Evolutionary conservation across 2,113 vertebrate genomes (phyloP), one percentile per base, ranked within the genome.

Genomic region (Laticauda colubrina): DNA sequence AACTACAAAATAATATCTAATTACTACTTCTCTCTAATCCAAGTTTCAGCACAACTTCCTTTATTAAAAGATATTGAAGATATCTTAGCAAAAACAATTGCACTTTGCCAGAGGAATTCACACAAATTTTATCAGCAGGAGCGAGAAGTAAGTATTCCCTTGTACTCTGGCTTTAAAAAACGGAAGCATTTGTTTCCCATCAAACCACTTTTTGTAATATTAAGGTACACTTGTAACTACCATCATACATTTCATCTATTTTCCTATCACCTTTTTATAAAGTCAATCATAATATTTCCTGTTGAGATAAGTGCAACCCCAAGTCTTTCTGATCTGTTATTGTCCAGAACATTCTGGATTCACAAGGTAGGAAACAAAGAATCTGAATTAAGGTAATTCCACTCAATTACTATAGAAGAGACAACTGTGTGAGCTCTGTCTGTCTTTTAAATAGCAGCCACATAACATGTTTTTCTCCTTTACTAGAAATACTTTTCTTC

Each of bases 61-160:
- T 93, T 96, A 5, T 43, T 98, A 93, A 98, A 97, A 86, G 95
- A 90, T 43, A 97, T 99, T 55, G 98, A 98, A 95, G 96, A 97
- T 56, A 98, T 97, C 20, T 96, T 98, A 87, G 96, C 97, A 85
- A 98, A 98, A 96, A 98, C 98, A 39, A 98, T 99, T 91, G 96
- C 97, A 85, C 97, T 99, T 93, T 99, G 99, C 97, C 98, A 98
- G 94, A 98, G 98, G 88, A 99, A 98, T 96, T 99, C 98, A 3
- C 97, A 98, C 54, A 98, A 95, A 92, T 97, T 99, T 90, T 97
- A 98, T 96, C 98, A 98, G 96, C 98, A 98, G 53, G 98, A 99
- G 87, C 98, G 98, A 97, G 98, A 99, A 98, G 99, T 99, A 97
- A 95, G 95, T 90, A 5, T 21, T 93, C 55, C 93, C 0, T 85